phyloP scores from a whole-genome alignment of 2,797 vertebrate species.

The Eleutherodactylus coqui region DNA sequence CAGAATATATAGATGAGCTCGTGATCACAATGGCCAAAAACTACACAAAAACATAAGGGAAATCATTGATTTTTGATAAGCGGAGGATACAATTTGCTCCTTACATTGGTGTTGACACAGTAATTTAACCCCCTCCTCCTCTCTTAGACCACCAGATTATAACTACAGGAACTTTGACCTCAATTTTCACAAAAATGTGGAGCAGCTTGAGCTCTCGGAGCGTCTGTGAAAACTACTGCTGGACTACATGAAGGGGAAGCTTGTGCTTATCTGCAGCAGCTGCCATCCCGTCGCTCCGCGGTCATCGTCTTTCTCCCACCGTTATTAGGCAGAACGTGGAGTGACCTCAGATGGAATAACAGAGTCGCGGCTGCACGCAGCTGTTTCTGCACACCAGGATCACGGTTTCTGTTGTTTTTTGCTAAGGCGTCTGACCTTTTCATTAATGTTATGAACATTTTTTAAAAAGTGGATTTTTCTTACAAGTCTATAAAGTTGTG shows the following conservation, averaged over 20 bases:
- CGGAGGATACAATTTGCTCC: background rate
- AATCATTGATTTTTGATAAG: too few species aligned
- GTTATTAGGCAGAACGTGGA: background rate
- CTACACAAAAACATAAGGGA: too few species aligned
- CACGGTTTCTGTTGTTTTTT: background rate
- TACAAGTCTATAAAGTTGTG: background rate
- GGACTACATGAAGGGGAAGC: background rate
- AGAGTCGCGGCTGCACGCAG: background rate
- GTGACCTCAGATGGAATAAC: background rate
- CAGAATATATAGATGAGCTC: too few species aligned
- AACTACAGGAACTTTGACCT: constrained; percentile 31
- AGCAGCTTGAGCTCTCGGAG: background rate
- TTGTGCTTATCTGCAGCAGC: constrained; percentile 28
- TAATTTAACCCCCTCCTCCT: background rate
- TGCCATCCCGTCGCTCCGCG: background rate
- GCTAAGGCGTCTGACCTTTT: background rate
- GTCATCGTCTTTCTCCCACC: background rate
- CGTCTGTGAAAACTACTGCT: constrained; percentile 1
- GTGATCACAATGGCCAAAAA: too few species aligned
- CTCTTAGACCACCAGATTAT: background rate
- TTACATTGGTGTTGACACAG: background rate
- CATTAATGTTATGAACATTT: background rate
- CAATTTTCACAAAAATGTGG: constrained; percentile 20
- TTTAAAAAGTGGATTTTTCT: background rate
- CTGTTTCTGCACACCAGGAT: background rate